These are phyloP conservation scores for Turnix velox DNA, from an alignment of 2,113 vertebrate species.

Conservation along the genomic window DNA sequence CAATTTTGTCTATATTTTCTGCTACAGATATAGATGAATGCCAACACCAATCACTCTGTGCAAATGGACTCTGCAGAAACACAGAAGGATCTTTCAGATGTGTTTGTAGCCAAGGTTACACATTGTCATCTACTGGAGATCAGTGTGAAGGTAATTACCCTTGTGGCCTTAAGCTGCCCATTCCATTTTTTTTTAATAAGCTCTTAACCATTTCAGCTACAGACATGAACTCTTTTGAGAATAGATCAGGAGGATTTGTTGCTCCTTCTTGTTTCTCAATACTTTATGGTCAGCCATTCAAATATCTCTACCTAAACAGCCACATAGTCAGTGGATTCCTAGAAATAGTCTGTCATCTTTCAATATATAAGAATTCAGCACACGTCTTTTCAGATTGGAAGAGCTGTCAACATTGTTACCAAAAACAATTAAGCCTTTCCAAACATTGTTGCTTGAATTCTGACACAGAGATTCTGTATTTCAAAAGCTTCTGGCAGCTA, in stretches of 20 bases:
- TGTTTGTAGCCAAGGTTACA: slow-evolving; percentile 84
- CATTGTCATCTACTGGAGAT: slow-evolving; percentile 75
- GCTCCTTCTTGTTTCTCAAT: background rate
- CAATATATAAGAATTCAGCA: background rate
- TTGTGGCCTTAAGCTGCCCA: background rate
- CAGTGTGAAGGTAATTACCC: slow-evolving; percentile 90
- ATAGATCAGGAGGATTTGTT: background rate
- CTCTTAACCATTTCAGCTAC: background rate
- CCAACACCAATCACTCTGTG: slow-evolving; percentile 80
- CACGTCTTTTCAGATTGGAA: background rate
- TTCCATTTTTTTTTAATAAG: background rate
- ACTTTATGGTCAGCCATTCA: background rate
- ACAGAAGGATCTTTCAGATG: slow-evolving; percentile 90
- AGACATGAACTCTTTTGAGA: background rate
- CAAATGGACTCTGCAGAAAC: slow-evolving; percentile 87
- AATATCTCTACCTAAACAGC: background rate
- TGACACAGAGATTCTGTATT: background rate
- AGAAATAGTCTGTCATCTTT: background rate
- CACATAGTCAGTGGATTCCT: background rate
- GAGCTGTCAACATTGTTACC: background rate
- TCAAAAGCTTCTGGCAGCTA: background rate
- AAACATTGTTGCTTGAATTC: background rate
- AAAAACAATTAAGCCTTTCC: background rate
- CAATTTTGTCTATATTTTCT: background rate
- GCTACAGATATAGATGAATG: slow-evolving; percentile 89